Conservation (phyloP, 1,140 invertebrate genomes). For the Drosophila tsacasi region DNA sequence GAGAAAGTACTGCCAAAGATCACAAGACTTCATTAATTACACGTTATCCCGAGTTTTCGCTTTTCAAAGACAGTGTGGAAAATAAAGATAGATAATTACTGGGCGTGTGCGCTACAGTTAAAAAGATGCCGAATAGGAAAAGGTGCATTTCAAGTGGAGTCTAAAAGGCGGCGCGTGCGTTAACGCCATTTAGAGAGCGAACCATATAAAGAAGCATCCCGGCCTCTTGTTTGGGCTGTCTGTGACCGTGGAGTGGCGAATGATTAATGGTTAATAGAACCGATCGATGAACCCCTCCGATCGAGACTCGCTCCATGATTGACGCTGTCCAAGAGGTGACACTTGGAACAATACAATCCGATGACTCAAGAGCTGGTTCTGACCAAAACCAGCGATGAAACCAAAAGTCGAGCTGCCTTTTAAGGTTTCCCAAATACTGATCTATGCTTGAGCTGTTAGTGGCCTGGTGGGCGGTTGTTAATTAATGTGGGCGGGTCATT, state of each 20-base stretch:
- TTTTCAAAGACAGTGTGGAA: conserved; percentile 28
- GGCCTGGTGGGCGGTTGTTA: conserved; percentile 58
- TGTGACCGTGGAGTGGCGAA: conserved; percentile 57
- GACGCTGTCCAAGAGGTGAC: conserved; percentile 48
- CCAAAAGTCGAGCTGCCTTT: conserved; percentile 35
- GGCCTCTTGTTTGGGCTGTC: conserved; percentile 22
- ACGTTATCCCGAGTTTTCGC: conserved; percentile 44
- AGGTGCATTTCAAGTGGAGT: conserved; percentile 43
- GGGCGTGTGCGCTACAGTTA: conserved; percentile 21
- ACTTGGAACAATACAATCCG: conserved; percentile 43
- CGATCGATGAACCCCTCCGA: conserved; percentile 32
- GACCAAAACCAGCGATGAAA: conserved; percentile 49
- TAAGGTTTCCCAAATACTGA: conserved; percentile 43
- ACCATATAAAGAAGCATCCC: conserved; percentile 56
- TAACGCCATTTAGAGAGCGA: conserved; percentile 57
- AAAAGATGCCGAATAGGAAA: conserved; percentile 34
- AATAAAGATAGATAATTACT: conserved; percentile 56
- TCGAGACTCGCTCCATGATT: conserved; percentile 25
- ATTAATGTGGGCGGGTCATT: conserved; percentile 68
- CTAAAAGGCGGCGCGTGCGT: conserved; percentile 40
- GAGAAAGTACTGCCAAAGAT: conserved; percentile 36
- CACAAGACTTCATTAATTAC: conserved; percentile 70
- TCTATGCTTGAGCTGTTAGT: conserved; percentile 25
- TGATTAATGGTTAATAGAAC: conserved; percentile 67
- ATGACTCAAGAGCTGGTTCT: conserved; percentile 60